Conservation (phyloP, 2,888 invertebrate species). For the Suillia variegata region DNA sequence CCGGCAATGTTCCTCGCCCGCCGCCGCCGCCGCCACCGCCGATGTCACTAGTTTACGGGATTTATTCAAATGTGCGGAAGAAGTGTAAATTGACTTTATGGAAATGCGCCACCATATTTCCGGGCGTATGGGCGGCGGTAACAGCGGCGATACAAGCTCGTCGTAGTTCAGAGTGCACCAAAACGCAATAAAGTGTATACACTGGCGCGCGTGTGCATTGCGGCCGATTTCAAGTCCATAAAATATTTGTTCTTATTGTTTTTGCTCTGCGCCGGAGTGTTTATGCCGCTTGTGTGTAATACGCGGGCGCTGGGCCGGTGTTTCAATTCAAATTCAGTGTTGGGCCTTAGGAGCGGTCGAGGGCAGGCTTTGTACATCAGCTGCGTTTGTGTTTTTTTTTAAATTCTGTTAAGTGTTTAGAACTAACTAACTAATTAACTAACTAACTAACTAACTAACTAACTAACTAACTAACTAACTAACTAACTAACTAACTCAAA, state of each 20-base stretch:
- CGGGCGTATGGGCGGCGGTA: no score
- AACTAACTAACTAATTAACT: no score
- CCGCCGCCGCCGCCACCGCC: background rate
- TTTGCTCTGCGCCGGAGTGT: background rate
- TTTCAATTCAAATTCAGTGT: no score
- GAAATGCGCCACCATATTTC: background rate
- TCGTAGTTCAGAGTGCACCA: background rate
- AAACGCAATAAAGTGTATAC: background rate
- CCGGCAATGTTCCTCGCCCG: background rate
- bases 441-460: no score
- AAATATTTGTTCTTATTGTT: background rate
- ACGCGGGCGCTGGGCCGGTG: no score
- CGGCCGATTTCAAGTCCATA: background rate
- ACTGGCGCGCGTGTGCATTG: background rate
- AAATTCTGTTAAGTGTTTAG: no score
- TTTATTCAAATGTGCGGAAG: conserved; percentile 1
- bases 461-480: no score
- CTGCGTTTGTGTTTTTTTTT: no score
- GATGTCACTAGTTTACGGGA: background rate
- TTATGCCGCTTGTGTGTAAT: background rate
- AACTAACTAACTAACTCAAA: no score
- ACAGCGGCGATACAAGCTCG: no score
- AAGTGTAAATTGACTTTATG: conserved; percentile 12
- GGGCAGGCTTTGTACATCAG: no score
- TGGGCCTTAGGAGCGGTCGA: no score